A percentile compares a stretch with the other conserved stretches of the same genome.
Evolutionary conservation across 2,797 vertebrate genomes (phyloP).

Genomic region (Prunella strophiata): DNA sequence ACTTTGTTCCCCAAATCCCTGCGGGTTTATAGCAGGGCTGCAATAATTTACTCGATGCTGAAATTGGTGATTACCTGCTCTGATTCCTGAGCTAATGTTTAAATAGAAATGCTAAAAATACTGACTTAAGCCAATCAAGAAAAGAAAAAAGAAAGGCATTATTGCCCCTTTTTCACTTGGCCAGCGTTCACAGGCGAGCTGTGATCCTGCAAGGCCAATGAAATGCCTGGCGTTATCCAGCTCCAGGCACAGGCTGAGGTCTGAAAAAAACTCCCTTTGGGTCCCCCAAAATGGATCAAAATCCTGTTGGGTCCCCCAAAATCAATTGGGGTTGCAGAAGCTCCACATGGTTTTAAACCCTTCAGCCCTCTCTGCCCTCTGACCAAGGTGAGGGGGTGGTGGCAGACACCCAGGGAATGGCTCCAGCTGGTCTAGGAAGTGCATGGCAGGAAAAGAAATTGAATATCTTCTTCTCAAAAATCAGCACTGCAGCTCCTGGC

Average conservation of each 20-base stretch:
- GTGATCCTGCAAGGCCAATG: not conserved
- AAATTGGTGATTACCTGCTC: slow-evolving; percentile 22
- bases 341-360: not conserved
- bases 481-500: not conserved
- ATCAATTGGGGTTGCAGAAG: not conserved
- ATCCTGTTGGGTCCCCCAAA: fast-evolving
- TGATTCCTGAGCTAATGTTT: not conserved
- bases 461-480: not conserved
- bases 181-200: not conserved
- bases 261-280: not conserved
- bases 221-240: not conserved
- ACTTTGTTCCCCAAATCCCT: not conserved
- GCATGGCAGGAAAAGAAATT: not conserved
- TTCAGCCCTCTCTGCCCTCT: not conserved
- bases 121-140: not conserved
- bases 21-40: not conserved
- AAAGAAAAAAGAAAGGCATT: not conserved
- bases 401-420: not conserved
- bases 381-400: not conserved
- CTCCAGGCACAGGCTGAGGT: not conserved
- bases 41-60: not conserved
- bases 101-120: slow-evolving; percentile 25
- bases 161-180: not conserved
- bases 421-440: not conserved
- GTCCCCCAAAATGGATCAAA: not conserved